phyloP scores from a whole-genome alignment of 1,140 invertebrate genomes.

The Heliconius hermathena region DNA sequence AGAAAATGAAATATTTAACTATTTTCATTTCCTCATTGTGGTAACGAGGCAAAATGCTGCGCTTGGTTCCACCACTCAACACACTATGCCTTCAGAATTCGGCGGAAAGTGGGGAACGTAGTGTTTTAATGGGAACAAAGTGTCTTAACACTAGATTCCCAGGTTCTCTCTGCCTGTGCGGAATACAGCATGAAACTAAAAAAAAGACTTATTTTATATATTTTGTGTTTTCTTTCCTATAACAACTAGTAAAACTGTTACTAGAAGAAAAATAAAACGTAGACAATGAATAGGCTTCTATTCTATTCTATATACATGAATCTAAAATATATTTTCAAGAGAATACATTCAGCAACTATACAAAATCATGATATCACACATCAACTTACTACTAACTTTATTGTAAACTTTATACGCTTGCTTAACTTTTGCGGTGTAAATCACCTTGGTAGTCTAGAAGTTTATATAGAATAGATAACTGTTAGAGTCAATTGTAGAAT shows the following conservation, averaged over 20 bases:
- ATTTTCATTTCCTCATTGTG: not conserved
- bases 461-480: not conserved
- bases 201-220: too few relatives aligned
- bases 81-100: not conserved
- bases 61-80: not conserved
- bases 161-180: not conserved
- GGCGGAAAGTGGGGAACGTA: not conserved
- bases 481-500: not conserved
- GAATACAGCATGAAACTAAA: too few relatives aligned
- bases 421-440: not conserved
- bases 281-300: not conserved
- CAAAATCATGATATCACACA: not conserved
- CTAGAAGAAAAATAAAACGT: not conserved
- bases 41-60: not conserved
- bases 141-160: too few relatives aligned
- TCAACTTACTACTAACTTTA: not conserved
- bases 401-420: constrained; percentile 1
- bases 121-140: not conserved
- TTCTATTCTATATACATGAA: not conserved
- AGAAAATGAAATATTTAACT: not conserved
- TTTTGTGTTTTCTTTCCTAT: too few relatives aligned
- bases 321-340: not conserved
- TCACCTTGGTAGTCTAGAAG: not conserved
- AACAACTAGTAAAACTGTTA: too few relatives aligned
- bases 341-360: not conserved